Conservation (phyloP, 2,113 vertebrate species). For the Fregata magnificens region DNA sequence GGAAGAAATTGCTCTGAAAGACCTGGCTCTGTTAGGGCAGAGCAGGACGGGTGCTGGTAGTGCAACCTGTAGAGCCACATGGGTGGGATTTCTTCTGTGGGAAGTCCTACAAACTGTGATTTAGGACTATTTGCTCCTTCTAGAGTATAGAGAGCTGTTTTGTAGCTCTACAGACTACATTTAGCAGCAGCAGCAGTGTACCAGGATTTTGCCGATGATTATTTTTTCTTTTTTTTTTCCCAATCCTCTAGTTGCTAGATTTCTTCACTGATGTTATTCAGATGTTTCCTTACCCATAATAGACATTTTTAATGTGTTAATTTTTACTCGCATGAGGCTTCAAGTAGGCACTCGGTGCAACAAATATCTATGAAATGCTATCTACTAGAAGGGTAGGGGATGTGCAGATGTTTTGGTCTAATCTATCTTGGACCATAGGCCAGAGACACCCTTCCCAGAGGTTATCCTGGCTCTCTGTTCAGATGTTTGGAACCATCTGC, state of each 20-base stretch:
- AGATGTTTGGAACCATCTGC: not conserved
- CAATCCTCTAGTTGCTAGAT: not conserved
- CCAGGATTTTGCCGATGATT: not conserved
- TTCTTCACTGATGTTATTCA: not conserved
- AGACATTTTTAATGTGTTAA: not conserved
- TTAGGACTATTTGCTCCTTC: not conserved
- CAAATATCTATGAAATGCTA: not conserved
- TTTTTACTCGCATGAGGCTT: not conserved
- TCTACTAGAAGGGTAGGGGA: not conserved
- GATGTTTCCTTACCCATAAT: not conserved
- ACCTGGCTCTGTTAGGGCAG: not conserved
- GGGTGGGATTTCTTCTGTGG: not conserved
- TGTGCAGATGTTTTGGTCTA: not conserved
- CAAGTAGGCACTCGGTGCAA: not conserved
- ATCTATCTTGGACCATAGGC: not conserved
- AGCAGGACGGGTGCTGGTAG: not conserved
- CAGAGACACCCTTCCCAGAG: not conserved
- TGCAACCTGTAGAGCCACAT: not conserved
- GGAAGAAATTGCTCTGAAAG: not conserved
- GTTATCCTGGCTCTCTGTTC: not conserved
- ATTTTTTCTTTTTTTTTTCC: fast-evolving
- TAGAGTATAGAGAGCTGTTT: not conserved
- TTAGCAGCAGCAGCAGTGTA: not conserved
- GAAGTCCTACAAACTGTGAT: not conserved
- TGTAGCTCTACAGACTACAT: not conserved